Base-by-base conservation (phyloP, 2,888 invertebrate genomes). In the Oxycera nigricornis region DNA sequence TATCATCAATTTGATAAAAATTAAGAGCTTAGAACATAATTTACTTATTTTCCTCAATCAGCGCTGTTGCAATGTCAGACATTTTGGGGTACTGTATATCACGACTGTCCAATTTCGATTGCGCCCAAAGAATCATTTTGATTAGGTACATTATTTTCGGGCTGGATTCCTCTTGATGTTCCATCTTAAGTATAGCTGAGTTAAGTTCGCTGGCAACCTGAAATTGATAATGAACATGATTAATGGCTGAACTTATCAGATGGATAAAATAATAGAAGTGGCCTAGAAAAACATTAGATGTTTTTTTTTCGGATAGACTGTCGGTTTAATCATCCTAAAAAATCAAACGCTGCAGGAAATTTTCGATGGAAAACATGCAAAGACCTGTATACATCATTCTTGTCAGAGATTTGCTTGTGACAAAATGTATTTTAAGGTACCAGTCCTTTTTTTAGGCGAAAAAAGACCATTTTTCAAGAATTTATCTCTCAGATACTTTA, bases 201-300 rank as follows among this genome's bases (percentile, higher is more conserved):
- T 98, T 98, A 20, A 98, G 88, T 87, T 98, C 97, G 87, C 97
- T 97, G 24, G 98, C 98, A 82, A 98, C 94, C 94, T 94, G 82
- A 55, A 55, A 55, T 2, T 22, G 24, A 55, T 22, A 55, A 22
- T 22, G 14, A 39, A 7, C 9, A 39, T 39, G 7, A 14, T 39
- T 39, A 9, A 39, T 39, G 7, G 39, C 14, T 7, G 39, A 39
- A 39, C 17, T n/a, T 50, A n/a, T n/a, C n/a, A n/a, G n/a, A n/a
- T n/a, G n/a, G n/a, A n/a, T 7, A 35, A 6, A 35, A 7, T 35
- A 6, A 35, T 35, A 11, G 35, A 35, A 35, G 35, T 11, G 11
- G n/a, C n/a, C n/a, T n/a, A 50, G 31, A 46, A 67, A 68, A 30
- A 57, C 68, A 14, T 52, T 39, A 39, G 7, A 39, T 39, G 7